These are phyloP conservation scores for Paelopatides confundens DNA, from an alignment of 53 echinoderm and acorn worm species.

Conservation along the genomic window DNA sequence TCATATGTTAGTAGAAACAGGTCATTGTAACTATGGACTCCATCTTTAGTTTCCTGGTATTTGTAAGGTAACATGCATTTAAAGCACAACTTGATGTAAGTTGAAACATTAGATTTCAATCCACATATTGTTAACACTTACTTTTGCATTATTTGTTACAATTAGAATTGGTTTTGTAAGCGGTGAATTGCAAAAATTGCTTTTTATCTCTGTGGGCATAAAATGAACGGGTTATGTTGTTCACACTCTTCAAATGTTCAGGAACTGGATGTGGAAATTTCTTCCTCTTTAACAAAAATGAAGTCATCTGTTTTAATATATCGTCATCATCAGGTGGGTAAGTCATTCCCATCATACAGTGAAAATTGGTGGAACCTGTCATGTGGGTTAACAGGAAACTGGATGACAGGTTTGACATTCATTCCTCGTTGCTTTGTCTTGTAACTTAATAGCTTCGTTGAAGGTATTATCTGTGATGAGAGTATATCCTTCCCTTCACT, in stretches of 20 bases:
- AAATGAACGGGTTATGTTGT: not conserved
- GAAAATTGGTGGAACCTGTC: not conserved
- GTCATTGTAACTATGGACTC: constrained; percentile 42
- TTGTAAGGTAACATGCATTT: constrained; percentile 1
- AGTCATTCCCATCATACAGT: constrained; percentile 24
- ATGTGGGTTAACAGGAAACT: not conserved
- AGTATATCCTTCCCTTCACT: not conserved
- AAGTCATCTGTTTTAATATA: not conserved
- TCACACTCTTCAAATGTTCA: not conserved
- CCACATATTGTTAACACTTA: not conserved
- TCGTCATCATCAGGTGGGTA: constrained; percentile 7
- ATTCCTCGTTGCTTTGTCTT: not conserved
- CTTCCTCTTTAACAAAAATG: not conserved
- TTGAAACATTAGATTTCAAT: not conserved
- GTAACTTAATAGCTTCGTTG: not conserved
- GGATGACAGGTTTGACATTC: not conserved
- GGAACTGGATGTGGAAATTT: not conserved
- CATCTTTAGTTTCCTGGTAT: constrained; percentile 5
- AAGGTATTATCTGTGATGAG: not conserved
- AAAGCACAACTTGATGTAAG: not conserved
- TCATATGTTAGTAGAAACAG: not conserved
- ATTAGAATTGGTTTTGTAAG: not conserved
- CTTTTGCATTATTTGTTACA: not conserved
- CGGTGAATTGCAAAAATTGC: not conserved
- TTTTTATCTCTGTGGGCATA: not conserved